Evolutionary conservation across 2,797 vertebrate genomes (phyloP).

Genomic region (Microhierax caerulescens): DNA sequence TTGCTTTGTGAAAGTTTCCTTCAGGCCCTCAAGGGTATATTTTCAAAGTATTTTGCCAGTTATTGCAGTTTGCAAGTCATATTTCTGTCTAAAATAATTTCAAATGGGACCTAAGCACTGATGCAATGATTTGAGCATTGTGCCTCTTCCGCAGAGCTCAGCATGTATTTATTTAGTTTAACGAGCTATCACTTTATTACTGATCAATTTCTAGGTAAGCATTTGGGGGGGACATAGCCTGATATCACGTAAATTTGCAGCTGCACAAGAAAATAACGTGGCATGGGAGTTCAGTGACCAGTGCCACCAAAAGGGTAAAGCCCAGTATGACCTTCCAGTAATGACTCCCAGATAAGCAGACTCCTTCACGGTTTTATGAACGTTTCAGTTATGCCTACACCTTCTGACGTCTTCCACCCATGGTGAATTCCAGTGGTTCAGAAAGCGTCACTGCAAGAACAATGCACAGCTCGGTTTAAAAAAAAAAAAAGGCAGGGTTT

Average conservation of each 20-base stretch:
- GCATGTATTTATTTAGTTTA: background rate
- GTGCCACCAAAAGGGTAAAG: background rate
- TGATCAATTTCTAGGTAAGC: background rate
- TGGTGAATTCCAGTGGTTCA: background rate
- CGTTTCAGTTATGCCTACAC: background rate
- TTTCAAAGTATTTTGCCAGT: background rate
- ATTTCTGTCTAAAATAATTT: background rate
- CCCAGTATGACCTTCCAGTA: background rate
- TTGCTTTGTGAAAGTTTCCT: background rate
- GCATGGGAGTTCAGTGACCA: background rate
- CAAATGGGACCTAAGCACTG: background rate
- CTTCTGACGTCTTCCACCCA: background rate
- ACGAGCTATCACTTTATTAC: background rate
- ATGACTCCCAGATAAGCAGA: background rate
- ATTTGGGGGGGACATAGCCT: background rate
- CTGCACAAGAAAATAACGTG: background rate
- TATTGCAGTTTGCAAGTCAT: background rate
- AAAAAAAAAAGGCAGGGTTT: background rate
- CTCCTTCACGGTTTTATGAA: background rate
- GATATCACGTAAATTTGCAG: background rate
- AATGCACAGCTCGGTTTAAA: background rate
- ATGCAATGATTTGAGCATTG: background rate
- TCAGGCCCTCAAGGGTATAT: background rate
- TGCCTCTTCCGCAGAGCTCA: background rate
- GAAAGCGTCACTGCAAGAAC: background rate